Percentiles rank a stretch among this genome's conserved stretches.
Conservation (phyloP, 1,140 invertebrate genomes). For the Hyles euphorbiae region DNA sequence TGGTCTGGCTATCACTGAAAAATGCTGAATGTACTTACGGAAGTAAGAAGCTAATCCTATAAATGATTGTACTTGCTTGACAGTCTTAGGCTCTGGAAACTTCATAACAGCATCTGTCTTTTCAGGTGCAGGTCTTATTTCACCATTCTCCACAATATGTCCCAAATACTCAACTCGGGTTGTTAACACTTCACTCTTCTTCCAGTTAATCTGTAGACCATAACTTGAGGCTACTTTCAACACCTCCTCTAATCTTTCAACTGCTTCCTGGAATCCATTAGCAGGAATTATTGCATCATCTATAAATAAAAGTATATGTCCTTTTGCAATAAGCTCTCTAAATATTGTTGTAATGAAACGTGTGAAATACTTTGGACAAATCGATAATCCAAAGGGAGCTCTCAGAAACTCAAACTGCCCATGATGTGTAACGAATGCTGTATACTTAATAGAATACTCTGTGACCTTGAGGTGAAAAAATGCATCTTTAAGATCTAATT, state of each 20-base stretch:
- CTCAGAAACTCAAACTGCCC: constrained; percentile 21
- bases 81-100: constrained; percentile 30
- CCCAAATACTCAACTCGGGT: constrained; percentile 21
- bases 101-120: constrained; percentile 35
- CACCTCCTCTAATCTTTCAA: constrained; percentile 16
- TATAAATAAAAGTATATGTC: constrained; percentile 15
- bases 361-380: constrained; percentile 23
- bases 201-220: constrained; percentile 43
- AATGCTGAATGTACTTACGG: constrained; percentile 30
- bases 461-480: not conserved
- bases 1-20: constrained; percentile 23
- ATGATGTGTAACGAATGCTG: constrained; percentile 16
- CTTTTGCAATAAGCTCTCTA: constrained; percentile 17
- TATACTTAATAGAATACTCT: constrained; percentile 19
- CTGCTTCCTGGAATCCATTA: constrained; percentile 4
- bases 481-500: no score
- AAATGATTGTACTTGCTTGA: constrained; percentile 42
- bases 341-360: constrained; percentile 24
- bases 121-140: constrained; percentile 8
- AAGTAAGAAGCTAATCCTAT: constrained; percentile 42
- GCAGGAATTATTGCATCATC: constrained; percentile 22
- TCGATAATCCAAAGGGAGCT: constrained; percentile 22
- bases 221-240: constrained; percentile 30
- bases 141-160: constrained; percentile 12
- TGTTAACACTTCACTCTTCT: not conserved